Percentiles rank a stretch among this genome's conserved stretches.
Conservation (phyloP, 2,888 invertebrate genomes). For the Neuroscelio doddi region DNA sequence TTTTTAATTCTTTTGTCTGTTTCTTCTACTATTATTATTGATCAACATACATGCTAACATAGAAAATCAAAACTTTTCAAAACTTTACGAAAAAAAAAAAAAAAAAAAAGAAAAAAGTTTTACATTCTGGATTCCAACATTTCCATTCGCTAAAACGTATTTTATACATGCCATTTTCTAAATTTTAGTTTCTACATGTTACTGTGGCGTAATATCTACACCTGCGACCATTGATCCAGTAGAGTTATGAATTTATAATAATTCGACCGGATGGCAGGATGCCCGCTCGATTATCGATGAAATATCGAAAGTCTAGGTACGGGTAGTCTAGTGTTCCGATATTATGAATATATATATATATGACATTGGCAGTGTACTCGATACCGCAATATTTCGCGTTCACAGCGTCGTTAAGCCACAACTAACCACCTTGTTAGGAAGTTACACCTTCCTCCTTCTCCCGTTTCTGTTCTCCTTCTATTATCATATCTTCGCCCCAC, state of each 20-base stretch:
- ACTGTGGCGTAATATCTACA: too few relatives aligned
- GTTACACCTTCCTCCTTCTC: slow-evolving; percentile 58
- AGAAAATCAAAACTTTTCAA: too few relatives aligned
- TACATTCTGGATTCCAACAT: too few relatives aligned
- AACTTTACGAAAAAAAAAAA: too few relatives aligned
- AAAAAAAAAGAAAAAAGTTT: too few relatives aligned
- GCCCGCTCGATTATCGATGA: slow-evolving; percentile 38
- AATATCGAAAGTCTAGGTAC: slow-evolving; percentile 40
- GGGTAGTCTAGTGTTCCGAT: slow-evolving; percentile 13
- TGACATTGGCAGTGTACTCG: slow-evolving; percentile 5
- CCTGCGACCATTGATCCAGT: too few relatives aligned
- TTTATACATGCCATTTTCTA: too few relatives aligned
- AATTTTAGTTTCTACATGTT: too few relatives aligned
- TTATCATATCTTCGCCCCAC: slow-evolving; percentile 1
- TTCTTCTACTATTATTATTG: too few relatives aligned
- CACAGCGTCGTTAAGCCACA: slow-evolving; percentile 67
- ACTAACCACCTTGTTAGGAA: slow-evolving; percentile 71
- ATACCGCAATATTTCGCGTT: slow-evolving; percentile 65
- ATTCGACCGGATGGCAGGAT: slow-evolving; percentile 23
- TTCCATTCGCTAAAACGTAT: too few relatives aligned
- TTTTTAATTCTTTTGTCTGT: too few relatives aligned
- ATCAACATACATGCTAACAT: too few relatives aligned
- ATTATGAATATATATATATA: slow-evolving; percentile 26
- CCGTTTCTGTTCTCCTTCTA: slow-evolving; percentile 2
- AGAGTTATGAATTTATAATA: slow-evolving; percentile 36